Base-by-base conservation (phyloP, 2,797 vertebrate genomes). In the Poecilia wingei region DNA sequence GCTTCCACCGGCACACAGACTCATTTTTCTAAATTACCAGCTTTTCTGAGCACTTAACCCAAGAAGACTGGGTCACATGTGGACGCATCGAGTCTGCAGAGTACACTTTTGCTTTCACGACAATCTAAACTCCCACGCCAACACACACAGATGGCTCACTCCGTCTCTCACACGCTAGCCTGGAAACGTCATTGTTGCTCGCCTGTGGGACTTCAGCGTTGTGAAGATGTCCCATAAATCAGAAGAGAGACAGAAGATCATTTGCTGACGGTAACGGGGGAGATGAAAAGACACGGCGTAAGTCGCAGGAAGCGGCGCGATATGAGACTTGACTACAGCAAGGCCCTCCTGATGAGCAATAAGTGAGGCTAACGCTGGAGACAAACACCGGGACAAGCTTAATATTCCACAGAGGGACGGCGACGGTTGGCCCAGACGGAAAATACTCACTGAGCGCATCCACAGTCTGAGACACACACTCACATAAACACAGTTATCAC, bases 301-400 rank as follows among this genome's bases (percentile, higher is more conserved):
- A 25, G 36, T 22, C 36, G 3, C 61, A 10, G 33, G 39, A n/a
- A 43, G 4, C 4, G 20, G 49, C 2, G 7, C 13, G 2, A 43
- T n/a, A 85, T 81, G 86, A 87, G 77, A n/a, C 4, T 61, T 68
- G 78, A 80, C 78, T 78, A 83, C 82, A 88, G 77, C 61, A 3
- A 61, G 71, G 6, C 31, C 55, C 80, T 81, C 82, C 68, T 81
- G 78, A 86, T 85, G 79, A 82, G 84, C 86, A 89, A 88, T 93
- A 90, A 89, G 76, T 0, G 46, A 53, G 66, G 53, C 51, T 6
- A 43, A 77, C 86, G 79, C 81, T 74, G 74, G 87, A 90, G 88
- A 87, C 82, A 12, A 76, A 79, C 81, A 66, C 18, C 36, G 13
- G 75, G 82, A 75, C 82, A 14, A 59, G 71, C 79, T 75, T 81